Percentiles rank a stretch among this genome's conserved stretches.
Evolutionary conservation across 2,113 vertebrate genomes (phyloP).

Genomic region (Chloroceryle aenea): DNA sequence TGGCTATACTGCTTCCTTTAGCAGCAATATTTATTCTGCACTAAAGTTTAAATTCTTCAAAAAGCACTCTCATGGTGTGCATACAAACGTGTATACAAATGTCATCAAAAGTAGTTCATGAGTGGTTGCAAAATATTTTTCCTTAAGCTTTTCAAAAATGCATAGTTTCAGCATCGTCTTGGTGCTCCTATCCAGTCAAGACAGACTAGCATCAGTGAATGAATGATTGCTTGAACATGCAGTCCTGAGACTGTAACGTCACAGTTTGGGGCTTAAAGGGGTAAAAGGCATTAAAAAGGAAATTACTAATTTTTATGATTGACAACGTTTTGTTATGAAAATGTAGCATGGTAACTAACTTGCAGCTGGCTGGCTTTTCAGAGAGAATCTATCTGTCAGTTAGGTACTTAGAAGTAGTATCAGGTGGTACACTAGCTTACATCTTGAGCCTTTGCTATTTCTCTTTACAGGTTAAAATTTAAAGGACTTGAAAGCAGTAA

Average conservation of each 20-base stretch:
- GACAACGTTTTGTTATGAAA: neutral
- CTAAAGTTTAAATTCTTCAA: neutral
- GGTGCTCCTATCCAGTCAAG: neutral
- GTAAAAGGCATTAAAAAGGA: neutral
- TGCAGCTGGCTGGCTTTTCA: neutral
- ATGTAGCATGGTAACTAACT: neutral
- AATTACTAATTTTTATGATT: neutral
- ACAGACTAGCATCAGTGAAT: neutral
- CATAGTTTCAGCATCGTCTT: neutral
- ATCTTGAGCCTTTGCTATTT: neutral
- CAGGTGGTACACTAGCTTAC: neutral
- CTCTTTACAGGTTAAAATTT: neutral
- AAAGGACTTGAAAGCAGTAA: neutral
- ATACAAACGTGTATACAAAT: neutral
- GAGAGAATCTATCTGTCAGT: neutral
- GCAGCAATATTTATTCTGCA: neutral
- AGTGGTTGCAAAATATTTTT: neutral
- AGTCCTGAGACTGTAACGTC: neutral
- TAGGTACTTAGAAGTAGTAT: neutral
- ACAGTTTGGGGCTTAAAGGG: neutral
- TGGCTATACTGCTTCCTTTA: accelerated
- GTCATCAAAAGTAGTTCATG: neutral
- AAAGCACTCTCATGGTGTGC: neutral
- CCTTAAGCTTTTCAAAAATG: neutral
- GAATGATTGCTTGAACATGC: neutral